A percentile compares a stretch with the other conserved stretches of the same genome.
phyloP scores from a whole-genome alignment of 2,113 vertebrate genomes.

The Aspidoscelis tigris region DNA sequence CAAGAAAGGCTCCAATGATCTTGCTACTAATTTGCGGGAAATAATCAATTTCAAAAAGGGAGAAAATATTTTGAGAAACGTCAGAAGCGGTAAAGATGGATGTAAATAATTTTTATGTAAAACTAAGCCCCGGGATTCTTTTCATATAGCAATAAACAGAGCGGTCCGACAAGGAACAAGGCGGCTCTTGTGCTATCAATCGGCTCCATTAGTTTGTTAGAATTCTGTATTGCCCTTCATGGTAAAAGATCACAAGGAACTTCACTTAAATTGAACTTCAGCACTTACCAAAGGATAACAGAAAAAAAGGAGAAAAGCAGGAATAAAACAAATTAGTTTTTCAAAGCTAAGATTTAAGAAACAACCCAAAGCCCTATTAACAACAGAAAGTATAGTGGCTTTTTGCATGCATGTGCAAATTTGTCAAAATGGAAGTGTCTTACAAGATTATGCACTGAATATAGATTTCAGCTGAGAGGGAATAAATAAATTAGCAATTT shows the following conservation, averaged over 20 bases:
- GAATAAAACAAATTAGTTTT: constrained; percentile 72
- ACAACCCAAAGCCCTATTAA: constrained; percentile 64
- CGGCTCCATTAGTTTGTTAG: constrained; percentile 51
- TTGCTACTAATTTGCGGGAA: constrained; percentile 19
- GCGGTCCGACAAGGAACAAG: constrained; percentile 26
- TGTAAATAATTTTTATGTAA: constrained; percentile 28
- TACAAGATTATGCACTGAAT: not conserved
- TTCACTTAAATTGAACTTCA: constrained; percentile 63
- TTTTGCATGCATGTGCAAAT: constrained; percentile 34
- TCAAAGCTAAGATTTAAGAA: constrained; percentile 65
- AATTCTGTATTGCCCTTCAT: constrained; percentile 52
- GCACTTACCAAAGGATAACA: constrained; percentile 52
- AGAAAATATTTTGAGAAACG: constrained; percentile 10
- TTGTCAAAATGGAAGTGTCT: constrained; percentile 28
- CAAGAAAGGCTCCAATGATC: not conserved
- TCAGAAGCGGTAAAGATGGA: constrained; percentile 22
- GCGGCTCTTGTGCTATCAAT: constrained; percentile 38
- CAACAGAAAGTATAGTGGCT: constrained; percentile 62
- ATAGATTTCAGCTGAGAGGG: not conserved
- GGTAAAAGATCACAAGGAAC: constrained; percentile 58
- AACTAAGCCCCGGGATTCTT: constrained; percentile 23
- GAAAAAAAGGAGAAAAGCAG: constrained; percentile 51
- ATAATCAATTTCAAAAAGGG: constrained; percentile 16
- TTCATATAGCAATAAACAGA: constrained; percentile 36
- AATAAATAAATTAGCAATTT: constrained; percentile 66